Evolutionary conservation across 2,113 vertebrate genomes (phyloP), one percentile per base, ranked within the genome.

Genomic region (Passerina amoena): DNA sequence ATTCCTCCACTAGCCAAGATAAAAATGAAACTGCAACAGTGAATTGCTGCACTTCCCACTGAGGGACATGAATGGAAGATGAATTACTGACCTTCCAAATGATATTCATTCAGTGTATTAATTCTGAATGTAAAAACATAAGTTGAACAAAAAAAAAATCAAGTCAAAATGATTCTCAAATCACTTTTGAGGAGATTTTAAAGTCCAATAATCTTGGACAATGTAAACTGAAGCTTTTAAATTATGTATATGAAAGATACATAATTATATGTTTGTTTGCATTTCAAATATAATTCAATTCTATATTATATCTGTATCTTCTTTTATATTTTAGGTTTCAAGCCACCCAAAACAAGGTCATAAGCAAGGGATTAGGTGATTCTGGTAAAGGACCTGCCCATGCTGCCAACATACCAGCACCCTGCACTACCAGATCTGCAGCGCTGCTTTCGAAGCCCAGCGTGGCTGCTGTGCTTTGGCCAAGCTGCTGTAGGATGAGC

Each of bases 1-100:
- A 75, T 88, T 95, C 54, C 47, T 84, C 65, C 71, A 83, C 40
- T 79, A 92, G 53, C 35, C 70, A 87, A 93, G 57, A 24, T 47
- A 86, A 35, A 92, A 90, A 96, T 83, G 91, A 94, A 88, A 86
- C 56, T 82, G 40, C 50, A 85, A 65, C 19, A 91, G 72, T 71
- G 65, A 94, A 79, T 68, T 85, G 76, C 64, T 51, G 56, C 5
- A 63, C 20, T 84, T 90, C 45, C 31, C 53, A 53, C 19, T 81
- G 42, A 83, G 12, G 14, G n/a, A 82, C 35, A 78, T 65, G 11
- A 94, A 88, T 73, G 13, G 15, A 50, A 88, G 47, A 81, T 64
- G 4, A 92, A 90, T 83, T 70, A 86, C 35, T 76, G 33, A 63
- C 61, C 57, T 94, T 86, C 11, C 47, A 90, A 78, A 64, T 13